Base-by-base conservation (phyloP, 2,888 invertebrate genomes). In the Ormyrus thymus region DNA sequence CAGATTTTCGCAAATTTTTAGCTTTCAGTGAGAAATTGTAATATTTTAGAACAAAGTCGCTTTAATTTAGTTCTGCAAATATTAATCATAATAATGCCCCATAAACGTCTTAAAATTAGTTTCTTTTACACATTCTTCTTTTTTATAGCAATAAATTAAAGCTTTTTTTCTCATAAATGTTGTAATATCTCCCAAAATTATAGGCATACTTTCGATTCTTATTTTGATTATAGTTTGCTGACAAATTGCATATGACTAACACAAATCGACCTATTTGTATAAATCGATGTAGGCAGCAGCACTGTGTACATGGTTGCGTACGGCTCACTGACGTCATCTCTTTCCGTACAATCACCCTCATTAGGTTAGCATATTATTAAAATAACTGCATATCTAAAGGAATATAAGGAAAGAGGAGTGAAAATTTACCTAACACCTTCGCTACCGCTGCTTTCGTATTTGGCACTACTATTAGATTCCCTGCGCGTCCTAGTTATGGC, bases 361-460 rank as follows among this genome's bases (percentile, higher is more conserved):
- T 51, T 51, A 50, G 15, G 29, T 51, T 65, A 11, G 50, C 51
- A 51, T 51, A 65, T 65, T 65, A 15, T 50, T 10, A 51, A 56
- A 29, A 9, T 59, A 29, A 59, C 43, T 8, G 29, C 8, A 59
- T 59, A 58, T 46, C 55, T 43, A 75, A 79, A 45, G 69, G 62
- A n/a, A 50, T 51, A 15, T 46, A 29, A 29, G 4, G 29, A 29
- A 29, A 29, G 29, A 29, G 29, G 29, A 29, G 29, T 29, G 29
- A 29, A 4, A 29, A 78, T 75, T 13, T 77, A 89, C 90, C 89
- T 88, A 58, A 90, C 84, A 65, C 90, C 87, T 77, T 90, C 90
- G 81, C 90, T 90, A 11, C 90, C 89, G 73, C 89, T 89, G 82
- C 90, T 90, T 79, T 90, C 90, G 82, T 89, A 89, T 84, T 89